Percentiles rank a stretch among this genome's conserved stretches.
Evolutionary conservation across 2,113 vertebrate species (phyloP).

Genomic region (Pseudopipra pipra): DNA sequence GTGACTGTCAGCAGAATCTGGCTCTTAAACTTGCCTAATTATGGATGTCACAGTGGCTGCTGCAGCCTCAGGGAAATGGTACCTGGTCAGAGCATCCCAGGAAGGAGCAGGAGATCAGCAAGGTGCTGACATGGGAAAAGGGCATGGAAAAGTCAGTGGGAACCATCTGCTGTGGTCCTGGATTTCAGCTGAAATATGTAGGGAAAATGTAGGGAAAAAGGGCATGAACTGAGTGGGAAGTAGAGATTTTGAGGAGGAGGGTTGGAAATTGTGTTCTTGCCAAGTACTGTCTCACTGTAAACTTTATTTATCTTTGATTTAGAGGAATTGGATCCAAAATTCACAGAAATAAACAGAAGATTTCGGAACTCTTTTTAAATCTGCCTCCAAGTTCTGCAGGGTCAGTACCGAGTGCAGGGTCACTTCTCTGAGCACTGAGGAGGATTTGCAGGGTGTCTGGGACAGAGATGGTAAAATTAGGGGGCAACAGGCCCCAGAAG

Average conservation of each 20-base stretch:
- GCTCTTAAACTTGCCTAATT: background rate
- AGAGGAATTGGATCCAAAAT: background rate
- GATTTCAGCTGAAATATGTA: background rate
- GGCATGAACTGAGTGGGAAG: background rate
- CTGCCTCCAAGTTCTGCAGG: background rate
- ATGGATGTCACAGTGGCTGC: background rate
- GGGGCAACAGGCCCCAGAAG: background rate
- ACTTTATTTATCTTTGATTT: constrained; percentile 13
- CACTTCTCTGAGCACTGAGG: background rate
- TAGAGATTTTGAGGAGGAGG: background rate
- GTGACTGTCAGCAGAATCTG: background rate
- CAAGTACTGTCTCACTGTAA: background rate
- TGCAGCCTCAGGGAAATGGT: background rate
- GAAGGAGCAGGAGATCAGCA: background rate
- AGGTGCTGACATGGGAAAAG: background rate
- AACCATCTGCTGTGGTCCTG: background rate
- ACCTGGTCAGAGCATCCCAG: background rate
- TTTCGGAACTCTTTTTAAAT: background rate
- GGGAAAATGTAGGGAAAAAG: background rate
- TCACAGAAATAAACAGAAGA: background rate
- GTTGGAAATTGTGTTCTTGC: background rate
- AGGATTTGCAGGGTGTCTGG: background rate
- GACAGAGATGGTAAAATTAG: background rate
- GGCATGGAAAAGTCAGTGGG: background rate
- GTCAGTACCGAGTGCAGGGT: background rate